These are phyloP conservation scores for Theristicus caerulescens DNA, from an alignment of 2,113 vertebrate species.

Conservation along the genomic window DNA sequence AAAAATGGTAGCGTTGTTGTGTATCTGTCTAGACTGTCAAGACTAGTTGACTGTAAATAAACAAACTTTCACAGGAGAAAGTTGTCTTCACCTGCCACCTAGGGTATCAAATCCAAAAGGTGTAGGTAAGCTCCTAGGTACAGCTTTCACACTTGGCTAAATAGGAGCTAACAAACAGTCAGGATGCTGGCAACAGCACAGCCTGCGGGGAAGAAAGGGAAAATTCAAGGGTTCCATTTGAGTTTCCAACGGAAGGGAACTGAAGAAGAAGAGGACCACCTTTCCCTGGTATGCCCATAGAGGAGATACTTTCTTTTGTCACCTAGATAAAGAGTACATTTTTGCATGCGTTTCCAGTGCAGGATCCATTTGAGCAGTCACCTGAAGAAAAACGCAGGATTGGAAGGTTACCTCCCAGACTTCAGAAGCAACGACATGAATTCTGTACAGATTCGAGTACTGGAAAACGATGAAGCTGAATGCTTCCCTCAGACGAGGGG, in stretches of 20 bases:
- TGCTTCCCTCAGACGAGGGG: rapidly evolving
- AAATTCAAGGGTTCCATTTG: background rate
- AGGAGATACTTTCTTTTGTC: background rate
- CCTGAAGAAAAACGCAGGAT: background rate
- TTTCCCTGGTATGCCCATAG: rapidly evolving
- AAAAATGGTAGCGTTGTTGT: background rate
- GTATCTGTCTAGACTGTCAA: background rate
- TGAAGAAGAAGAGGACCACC: rapidly evolving
- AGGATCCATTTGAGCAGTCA: background rate
- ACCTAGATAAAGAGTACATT: background rate
- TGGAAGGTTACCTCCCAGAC: too few relatives aligned
- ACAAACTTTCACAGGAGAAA: background rate
- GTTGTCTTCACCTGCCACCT: background rate
- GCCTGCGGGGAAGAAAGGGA: background rate
- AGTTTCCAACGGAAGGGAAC: background rate
- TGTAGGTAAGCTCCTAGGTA: rapidly evolving
- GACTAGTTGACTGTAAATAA: background rate
- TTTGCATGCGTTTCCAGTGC: background rate
- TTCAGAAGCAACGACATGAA: too few relatives aligned
- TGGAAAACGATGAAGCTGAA: background rate
- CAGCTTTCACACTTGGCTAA: rapidly evolving
- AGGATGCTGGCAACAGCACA: background rate
- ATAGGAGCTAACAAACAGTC: rapidly evolving
- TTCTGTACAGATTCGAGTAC: background rate
- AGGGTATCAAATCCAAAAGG: background rate